phyloP scores from a whole-genome alignment of 2,888 invertebrate species.

The Drosophila gaucha region DNA sequence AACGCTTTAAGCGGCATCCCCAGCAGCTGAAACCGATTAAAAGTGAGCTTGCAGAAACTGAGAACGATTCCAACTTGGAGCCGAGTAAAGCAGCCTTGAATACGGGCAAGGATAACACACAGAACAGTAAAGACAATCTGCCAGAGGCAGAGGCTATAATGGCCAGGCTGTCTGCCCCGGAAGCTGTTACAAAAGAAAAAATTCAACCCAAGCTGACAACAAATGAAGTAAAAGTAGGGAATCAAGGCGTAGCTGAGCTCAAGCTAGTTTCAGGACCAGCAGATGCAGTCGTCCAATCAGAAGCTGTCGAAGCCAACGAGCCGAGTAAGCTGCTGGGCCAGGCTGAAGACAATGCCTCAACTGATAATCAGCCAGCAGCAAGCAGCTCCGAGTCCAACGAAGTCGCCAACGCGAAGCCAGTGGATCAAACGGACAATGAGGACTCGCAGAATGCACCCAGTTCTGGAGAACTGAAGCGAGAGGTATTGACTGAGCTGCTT shows the following conservation, averaged over 20 bases:
- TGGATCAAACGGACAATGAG: constrained; percentile 1
- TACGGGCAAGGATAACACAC: neutral
- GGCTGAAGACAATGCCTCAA: neutral
- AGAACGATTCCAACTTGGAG: neutral
- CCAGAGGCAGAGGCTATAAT: constrained; percentile 7
- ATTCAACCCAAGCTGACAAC: neutral
- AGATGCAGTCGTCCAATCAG: neutral
- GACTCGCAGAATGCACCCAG: neutral
- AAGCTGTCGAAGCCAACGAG: neutral
- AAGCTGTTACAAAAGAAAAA: neutral
- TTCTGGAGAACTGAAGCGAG: constrained; percentile 3
- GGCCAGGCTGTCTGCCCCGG: constrained; percentile 6
- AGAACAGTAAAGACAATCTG: neutral
- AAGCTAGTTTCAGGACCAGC: neutral
- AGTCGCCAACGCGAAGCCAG: neutral
- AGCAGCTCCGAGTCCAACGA: too few species aligned
- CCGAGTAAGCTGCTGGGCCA: neutral
- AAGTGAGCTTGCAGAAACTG: neutral
- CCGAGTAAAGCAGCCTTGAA: neutral
- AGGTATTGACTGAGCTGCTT: neutral
- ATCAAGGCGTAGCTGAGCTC: neutral
- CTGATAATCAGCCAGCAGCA: neutral
- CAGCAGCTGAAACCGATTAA: neutral
- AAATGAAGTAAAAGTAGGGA: neutral
- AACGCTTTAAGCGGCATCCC: constrained; percentile 47